These are phyloP conservation scores for Siderastrea siderea DNA, from an alignment of 92 coral and sea anemone genomes.

Conservation along the genomic window DNA sequence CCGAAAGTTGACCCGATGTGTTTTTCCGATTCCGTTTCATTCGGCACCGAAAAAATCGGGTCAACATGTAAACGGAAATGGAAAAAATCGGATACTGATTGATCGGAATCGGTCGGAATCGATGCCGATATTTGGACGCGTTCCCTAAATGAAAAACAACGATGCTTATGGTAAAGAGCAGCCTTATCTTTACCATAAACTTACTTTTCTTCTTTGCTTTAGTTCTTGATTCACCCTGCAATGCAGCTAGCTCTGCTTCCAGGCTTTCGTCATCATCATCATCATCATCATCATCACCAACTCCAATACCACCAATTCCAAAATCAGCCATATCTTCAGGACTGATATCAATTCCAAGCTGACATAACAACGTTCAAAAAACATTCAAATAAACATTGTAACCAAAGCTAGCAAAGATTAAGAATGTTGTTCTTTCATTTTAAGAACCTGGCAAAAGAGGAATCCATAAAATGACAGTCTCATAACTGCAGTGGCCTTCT, in stretches of 20 bases:
- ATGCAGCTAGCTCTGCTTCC: conserved; percentile 97
- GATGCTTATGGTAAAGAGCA: too few species aligned
- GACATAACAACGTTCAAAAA: not conserved
- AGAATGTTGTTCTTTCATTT: too few species aligned
- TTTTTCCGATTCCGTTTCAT: too few species aligned
- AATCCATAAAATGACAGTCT: too few species aligned
- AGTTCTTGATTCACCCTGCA: conserved; percentile 74
- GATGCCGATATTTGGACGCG: too few species aligned
- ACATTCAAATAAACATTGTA: not conserved
- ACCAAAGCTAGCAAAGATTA: not conserved
- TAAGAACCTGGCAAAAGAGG: not conserved
- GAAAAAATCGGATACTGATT: too few species aligned
- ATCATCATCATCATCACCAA: conserved; percentile 72
- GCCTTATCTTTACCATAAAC: not conserved
- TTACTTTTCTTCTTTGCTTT: conserved; percentile 34
- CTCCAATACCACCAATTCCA: conserved; percentile 76
- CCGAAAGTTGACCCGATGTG: too few species aligned
- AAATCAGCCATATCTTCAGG: conserved; percentile 77
- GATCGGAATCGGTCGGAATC: too few species aligned
- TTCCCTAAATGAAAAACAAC: too few species aligned
- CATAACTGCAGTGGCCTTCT: not conserved
- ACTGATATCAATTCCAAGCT: conserved; percentile 92
- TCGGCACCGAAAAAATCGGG: too few species aligned
- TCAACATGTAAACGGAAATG: too few species aligned
- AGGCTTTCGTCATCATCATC: conserved; percentile 86